Percentiles rank a stretch among this genome's conserved stretches.
Evolutionary conservation across 37 sponge, comb jelly and placozoan genomes (phyloP).

Genomic region (Chondrosia reniformis): DNA sequence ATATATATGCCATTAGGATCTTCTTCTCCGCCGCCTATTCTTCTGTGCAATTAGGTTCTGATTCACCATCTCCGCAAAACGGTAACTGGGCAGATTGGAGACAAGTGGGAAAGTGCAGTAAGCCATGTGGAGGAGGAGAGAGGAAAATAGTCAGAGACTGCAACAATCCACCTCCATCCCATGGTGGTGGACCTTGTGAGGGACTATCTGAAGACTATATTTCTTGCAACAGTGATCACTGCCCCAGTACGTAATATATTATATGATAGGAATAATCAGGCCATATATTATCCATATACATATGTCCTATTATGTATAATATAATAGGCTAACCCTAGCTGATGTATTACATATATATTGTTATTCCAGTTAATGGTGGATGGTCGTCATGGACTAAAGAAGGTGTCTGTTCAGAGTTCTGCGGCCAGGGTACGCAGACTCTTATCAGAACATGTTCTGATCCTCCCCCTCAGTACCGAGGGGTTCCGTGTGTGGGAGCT

Average conservation of each 20-base stretch:
- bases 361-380: conserved; percentile 19
- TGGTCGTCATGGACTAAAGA: conserved; percentile 15
- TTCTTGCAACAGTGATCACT: not conserved
- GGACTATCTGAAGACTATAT: not conserved
- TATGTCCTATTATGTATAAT: no score
- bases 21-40: not conserved
- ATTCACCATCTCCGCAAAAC: not conserved
- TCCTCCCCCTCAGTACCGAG: conserved; percentile 17
- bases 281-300: no score
- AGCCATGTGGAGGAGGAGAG: conserved; percentile 3
- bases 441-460: conserved; percentile 6
- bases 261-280: no score
- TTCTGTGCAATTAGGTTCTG: not conserved
- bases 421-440: conserved; percentile 5
- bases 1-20: not conserved
- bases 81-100: conserved; percentile 26
- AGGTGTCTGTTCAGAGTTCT: not conserved
- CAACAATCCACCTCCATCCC: conserved; percentile 16
- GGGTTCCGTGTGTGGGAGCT: not conserved
- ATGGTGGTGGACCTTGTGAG: conserved; percentile 17
- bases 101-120: not conserved
- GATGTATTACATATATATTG: not conserved
- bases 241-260: not conserved
- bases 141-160: not conserved
- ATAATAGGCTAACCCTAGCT: no score